Conservation (phyloP, 2,888 invertebrate species). For the Phaedon cochleariae region DNA sequence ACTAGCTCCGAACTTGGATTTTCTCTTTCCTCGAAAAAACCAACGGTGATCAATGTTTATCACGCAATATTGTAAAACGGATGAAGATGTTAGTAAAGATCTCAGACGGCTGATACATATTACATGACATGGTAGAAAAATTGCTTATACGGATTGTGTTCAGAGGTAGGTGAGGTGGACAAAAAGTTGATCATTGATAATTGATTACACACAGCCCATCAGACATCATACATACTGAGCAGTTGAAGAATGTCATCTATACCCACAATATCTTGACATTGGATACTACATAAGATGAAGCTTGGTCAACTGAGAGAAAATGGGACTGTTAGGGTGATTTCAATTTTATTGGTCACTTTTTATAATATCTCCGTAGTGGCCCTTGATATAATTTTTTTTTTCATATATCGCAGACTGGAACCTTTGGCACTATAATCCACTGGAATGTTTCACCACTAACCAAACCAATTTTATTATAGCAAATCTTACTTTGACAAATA, state of each 20-base stretch:
- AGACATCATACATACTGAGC: constrained; percentile 14
- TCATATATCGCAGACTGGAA: no score
- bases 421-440: no score
- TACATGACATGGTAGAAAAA: constrained; percentile 43
- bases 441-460: no score
- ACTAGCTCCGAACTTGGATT: constrained; percentile 34
- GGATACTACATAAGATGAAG: no score
- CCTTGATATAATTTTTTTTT: no score
- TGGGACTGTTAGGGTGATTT: no score
- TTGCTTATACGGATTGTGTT: constrained; percentile 30
- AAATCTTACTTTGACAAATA: no score
- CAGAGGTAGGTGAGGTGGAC: constrained; percentile 30
- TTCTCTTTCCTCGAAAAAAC: constrained; percentile 39
- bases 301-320: no score
- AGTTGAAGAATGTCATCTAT: not conserved
- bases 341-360: no score
- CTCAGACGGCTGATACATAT: constrained; percentile 46
- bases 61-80: constrained; percentile 38
- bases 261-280: not conserved
- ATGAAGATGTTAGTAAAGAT: constrained; percentile 48
- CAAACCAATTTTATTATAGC: no score
- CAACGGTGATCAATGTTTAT: constrained; percentile 34
- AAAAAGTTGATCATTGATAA: constrained; percentile 29
- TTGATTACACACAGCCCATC: constrained; percentile 24
- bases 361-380: no score